phyloP scores from a whole-genome alignment of 2,888 invertebrate genomes.

The Cenopis cana region DNA sequence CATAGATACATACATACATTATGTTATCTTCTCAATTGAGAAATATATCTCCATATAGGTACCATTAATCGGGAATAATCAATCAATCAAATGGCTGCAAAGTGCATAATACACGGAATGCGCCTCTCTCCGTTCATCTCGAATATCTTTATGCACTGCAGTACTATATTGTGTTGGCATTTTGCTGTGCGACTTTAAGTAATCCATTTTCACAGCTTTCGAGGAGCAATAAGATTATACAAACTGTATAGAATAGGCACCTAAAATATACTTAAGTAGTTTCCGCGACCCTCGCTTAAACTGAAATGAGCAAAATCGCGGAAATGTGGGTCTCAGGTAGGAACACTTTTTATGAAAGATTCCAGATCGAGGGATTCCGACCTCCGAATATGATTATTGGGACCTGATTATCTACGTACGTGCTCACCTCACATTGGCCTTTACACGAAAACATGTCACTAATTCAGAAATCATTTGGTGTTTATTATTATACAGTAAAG shows the following conservation, averaged over 20 bases:
- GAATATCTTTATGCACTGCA: constrained; percentile 8
- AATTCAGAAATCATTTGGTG: not conserved
- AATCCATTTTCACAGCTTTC: constrained; percentile 13
- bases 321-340: constrained; percentile 56
- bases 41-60: too few species aligned
- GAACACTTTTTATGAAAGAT: constrained; percentile 61
- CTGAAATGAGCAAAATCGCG: constrained; percentile 58
- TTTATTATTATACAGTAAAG: not conserved
- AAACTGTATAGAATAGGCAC: constrained; percentile 4
- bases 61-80: too few species aligned
- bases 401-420: constrained; percentile 64
- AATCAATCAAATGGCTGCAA: too few species aligned
- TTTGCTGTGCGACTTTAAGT: constrained; percentile 17
- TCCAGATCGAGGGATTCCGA: constrained; percentile 50
- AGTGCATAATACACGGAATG: not conserved
- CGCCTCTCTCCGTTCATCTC: not conserved
- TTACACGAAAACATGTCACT: not conserved
- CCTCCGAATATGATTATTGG: constrained; percentile 62
- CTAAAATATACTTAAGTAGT: constrained; percentile 44
- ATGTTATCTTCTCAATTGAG: too few species aligned
- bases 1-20: too few species aligned
- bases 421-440: constrained; percentile 31
- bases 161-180: constrained; percentile 17
- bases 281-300: constrained; percentile 54
- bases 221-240: constrained; percentile 24